Conservation (phyloP, 1,140 invertebrate genomes). For the Muscidifurax raptorellus region DNA sequence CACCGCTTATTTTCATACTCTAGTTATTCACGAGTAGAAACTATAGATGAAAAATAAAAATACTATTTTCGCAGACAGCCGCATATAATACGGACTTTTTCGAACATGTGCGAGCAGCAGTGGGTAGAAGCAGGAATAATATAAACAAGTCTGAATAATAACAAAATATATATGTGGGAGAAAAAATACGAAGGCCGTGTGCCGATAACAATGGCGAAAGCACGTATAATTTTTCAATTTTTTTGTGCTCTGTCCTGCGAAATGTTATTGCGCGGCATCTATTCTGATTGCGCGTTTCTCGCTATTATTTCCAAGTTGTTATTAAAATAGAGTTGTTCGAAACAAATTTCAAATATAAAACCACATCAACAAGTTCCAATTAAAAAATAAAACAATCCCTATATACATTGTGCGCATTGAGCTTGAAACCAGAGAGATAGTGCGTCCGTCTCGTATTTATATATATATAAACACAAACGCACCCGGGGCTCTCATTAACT, state of each 20-base stretch:
- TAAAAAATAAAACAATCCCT: background rate
- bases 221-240: no score
- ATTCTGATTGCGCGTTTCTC: no score
- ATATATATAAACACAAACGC: conserved; percentile 68
- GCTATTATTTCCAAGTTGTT: no score
- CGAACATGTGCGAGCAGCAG: no score
- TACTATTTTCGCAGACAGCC: background rate
- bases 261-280: no score
- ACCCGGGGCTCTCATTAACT: conserved; percentile 69
- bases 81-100: background rate
- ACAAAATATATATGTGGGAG: background rate
- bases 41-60: background rate
- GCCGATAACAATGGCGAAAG: no score
- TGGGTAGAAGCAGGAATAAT: no score
- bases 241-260: no score
- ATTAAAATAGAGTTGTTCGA: background rate
- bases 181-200: background rate
- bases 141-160: background rate
- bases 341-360: background rate
- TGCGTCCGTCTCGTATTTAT: background rate
- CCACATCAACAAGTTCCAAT: background rate
- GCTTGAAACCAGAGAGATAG: background rate
- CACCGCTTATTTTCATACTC: no score
- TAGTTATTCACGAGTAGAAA: no score
- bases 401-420: background rate